These are phyloP conservation scores for Eueides isabella DNA, from an alignment of 1,140 invertebrate genomes.

Conservation along the genomic window DNA sequence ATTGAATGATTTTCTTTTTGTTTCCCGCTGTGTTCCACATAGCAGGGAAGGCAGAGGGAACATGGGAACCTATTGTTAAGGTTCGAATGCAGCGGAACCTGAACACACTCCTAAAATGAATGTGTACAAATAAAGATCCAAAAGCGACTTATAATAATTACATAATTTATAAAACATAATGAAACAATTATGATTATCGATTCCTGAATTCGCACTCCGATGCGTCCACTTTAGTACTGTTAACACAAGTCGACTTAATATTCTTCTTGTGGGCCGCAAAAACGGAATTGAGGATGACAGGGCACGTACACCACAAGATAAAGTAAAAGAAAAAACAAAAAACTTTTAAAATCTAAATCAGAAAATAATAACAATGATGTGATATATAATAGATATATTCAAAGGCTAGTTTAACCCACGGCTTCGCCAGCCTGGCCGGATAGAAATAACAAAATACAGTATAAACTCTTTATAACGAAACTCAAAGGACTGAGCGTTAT, in stretches of 20 bases:
- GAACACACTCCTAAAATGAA: background rate
- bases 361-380: background rate
- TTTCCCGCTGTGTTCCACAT: too few species aligned
- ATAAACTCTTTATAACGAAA: too few species aligned
- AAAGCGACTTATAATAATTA: background rate
- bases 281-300: background rate
- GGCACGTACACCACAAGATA: background rate
- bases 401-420: too few species aligned
- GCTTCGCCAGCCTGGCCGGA: too few species aligned
- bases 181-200: background rate
- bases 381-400: too few species aligned
- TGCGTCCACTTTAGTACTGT: background rate
- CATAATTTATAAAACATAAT: background rate
- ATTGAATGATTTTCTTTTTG: too few species aligned
- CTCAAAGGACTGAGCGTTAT: too few species aligned
- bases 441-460: too few species aligned
- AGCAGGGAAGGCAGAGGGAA: too few species aligned
- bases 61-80: too few species aligned
- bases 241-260: background rate
- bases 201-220: background rate
- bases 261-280: background rate
- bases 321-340: background rate
- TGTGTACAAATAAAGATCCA: background rate
- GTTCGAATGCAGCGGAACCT: too few species aligned
- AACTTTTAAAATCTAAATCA: conserved; percentile 8